Base-by-base conservation (phyloP, 92 coral and sea anemone genomes). In the Muricea muricata region DNA sequence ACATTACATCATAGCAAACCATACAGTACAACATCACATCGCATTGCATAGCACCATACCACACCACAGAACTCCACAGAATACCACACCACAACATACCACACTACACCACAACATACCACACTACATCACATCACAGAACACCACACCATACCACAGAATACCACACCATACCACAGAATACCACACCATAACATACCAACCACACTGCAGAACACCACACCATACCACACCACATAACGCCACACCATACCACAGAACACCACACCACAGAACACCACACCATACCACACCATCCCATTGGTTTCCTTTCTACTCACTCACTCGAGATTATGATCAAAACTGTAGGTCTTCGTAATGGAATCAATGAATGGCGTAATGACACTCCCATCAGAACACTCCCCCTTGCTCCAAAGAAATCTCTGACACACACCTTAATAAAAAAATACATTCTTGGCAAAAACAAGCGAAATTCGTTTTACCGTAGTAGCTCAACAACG, bases 311-410 rank as follows among this genome's bases (percentile, higher is more conserved):
- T 7, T n/a, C 41, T 26, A 33, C 89, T 89, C 65, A 33, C 89
- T 89, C 65, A 95, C 97, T 97, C 93, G 29, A 97, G 87, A 42
- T 97, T 93, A 82, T 97, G 99, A 70, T 97, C 97, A 79, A 97
- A 90, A 21, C 71, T 28, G 83, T 81, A 92, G 2, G 93, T 90
- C 52, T 85, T 81, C 85, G 60, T 90, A 0, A 92, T 90, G 18
- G 98, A 92, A 67, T 91, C 93, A 0, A 89, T 71, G 1, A 92
- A 80, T 23, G 98, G 84, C 65, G 78, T 75, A 24, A 89, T 76
- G 6, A 84, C 93, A 2, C 26, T 81, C 56, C 34, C 55, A n/a
- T 86, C 88, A 11, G 86, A 40, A 18, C 85, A 21, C 56, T 86
- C 87, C 11, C 92, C 97, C 15, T 23, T 54, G 33, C 71, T 74